Conservation (phyloP, 2,888 invertebrate species). For the Drosophila multiciliata region DNA sequence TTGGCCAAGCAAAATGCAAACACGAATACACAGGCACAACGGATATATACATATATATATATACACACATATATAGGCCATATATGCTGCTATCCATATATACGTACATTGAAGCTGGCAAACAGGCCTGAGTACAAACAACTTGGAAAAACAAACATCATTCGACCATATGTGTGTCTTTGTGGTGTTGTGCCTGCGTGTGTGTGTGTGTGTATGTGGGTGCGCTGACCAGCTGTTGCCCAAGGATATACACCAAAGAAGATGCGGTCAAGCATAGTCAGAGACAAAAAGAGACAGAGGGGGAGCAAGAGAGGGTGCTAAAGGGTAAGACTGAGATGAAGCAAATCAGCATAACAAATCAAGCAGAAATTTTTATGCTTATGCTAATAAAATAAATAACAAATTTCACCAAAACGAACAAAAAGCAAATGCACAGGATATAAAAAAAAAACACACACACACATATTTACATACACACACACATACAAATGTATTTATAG, state of each 20-base stretch:
- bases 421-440: slow-evolving; percentile 37
- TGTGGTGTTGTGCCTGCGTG: background rate
- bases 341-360: slow-evolving; percentile 81
- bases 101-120: slow-evolving; percentile 29
- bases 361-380: slow-evolving; percentile 77
- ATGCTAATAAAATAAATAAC: slow-evolving; percentile 80
- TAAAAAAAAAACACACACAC: slow-evolving; percentile 7
- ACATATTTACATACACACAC: slow-evolving; percentile 6
- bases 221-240: slow-evolving; percentile 65
- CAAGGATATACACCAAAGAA: slow-evolving; percentile 45
- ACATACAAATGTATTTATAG: slow-evolving; percentile 7
- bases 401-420: slow-evolving; percentile 66
- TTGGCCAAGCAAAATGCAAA: slow-evolving; percentile 47
- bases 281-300: background rate
- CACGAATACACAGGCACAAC: slow-evolving; percentile 41
- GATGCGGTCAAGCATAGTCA: slow-evolving; percentile 40
- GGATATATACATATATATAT: slow-evolving; percentile 22
- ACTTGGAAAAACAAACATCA: slow-evolving; percentile 50
- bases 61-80: background rate
- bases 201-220: slow-evolving; percentile 33
- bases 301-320: background rate
- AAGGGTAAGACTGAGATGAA: slow-evolving; percentile 33
- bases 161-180: slow-evolving; percentile 24
- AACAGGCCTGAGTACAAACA: slow-evolving; percentile 42
- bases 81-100: background rate